Evolutionary conservation across 2,797 vertebrate genomes (phyloP), one percentile per base, ranked within the genome.

Genomic region (Dallia pectoralis): DNA sequence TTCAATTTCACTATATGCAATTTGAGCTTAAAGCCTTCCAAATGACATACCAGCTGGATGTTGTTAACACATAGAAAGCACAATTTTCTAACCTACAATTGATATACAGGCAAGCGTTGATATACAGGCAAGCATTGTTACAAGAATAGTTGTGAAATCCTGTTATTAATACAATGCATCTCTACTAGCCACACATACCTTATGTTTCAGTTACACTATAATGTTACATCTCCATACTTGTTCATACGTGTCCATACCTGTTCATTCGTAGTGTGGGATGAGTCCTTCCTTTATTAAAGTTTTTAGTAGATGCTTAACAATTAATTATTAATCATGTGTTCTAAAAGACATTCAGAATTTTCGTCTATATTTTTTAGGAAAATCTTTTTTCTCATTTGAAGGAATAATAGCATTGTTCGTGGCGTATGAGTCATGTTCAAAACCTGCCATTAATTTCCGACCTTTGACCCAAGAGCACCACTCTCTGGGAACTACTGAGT

Each of bases 391-490:
- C 56, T 77, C 67, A 67, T 69, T 48, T 73, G 68, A 77, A 74
- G 80, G 78, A 77, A 80, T 80, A 82, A 84, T 76, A 67, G 65
- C 44, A 44, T 64, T 30, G 25, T 14, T 68, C 3, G 49, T 69
- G 49, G 27, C 9, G 15, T 14, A 48, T 18, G 53, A 33, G 36
- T 71, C 48, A 47, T 47, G 8, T 59, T 72, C 36, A 62, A 66
- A 44, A 71, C 73, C 79, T 81, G 49, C 67, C 51, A 36, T 25
- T 66, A 22, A 63, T 49, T 78, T 29, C 77, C 70, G 72, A 67
- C 64, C 70, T 65, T 69, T 72, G 87, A 88, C 77, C 82, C 83
- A 83, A 64, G 53, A 87, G 80, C 84, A 86, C 86, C 85, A 74
- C 59, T 65, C 73, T 73, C 36, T 67, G 67, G 73, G 33, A 70